Conservation (phyloP, 2,113 vertebrate genomes). For the Hystrix brachyura region DNA sequence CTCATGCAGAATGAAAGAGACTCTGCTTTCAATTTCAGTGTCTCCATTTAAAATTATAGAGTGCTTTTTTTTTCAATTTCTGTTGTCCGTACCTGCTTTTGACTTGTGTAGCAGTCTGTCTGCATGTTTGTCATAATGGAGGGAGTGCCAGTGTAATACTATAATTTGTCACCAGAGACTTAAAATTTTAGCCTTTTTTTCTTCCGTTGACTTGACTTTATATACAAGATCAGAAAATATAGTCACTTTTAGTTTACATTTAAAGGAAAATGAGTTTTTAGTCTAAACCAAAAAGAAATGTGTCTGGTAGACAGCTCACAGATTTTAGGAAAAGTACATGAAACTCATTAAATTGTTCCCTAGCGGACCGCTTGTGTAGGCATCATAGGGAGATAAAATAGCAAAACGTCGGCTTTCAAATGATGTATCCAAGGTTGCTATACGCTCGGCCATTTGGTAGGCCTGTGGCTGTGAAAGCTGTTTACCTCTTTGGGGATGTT, state of each 20-base stretch:
- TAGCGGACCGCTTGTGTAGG: background rate
- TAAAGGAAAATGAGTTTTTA: background rate
- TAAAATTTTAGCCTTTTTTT: constrained; percentile 3
- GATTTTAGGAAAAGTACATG: background rate
- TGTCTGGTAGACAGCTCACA: background rate
- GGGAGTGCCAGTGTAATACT: background rate
- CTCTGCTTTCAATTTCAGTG: background rate
- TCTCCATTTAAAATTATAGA: background rate
- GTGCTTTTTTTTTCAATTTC: background rate
- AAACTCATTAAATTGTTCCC: background rate
- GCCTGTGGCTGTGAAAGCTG: background rate
- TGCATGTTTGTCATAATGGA: background rate
- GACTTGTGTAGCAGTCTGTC: background rate
- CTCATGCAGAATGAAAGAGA: background rate
- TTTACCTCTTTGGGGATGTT: background rate
- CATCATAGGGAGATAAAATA: background rate
- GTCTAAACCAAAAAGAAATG: background rate
- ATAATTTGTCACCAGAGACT: background rate
- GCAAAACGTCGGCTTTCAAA: background rate
- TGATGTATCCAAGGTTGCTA: background rate
- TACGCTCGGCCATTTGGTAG: background rate
- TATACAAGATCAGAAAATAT: background rate
- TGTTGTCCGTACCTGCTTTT: background rate
- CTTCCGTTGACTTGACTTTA: background rate
- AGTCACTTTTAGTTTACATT: background rate